Evolutionary conservation across 2,797 vertebrate species (phyloP), one percentile per base, ranked within the genome.

Genomic region (Nannoperca australis): DNA sequence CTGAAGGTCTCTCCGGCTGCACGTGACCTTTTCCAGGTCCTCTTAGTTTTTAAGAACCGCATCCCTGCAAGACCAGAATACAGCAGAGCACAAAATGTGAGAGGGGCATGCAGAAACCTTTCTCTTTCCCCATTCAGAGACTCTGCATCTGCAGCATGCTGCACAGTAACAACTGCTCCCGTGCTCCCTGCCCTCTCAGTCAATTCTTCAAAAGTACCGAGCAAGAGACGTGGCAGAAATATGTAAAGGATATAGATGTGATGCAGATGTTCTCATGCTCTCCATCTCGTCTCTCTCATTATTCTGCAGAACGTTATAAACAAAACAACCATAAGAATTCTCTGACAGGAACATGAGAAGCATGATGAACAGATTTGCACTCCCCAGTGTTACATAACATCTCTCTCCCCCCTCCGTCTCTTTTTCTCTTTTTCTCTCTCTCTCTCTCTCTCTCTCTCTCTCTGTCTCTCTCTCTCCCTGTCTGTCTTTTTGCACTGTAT

Each of bases 321-420:
- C 89, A 92, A 90, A 94, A 87, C 82, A 88, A 82, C 79, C 89
- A 78, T 81, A 86, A 80, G 85, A 88, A 89, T 89, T 87, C 81
- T 88, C 84, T 92, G 86, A 90, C 87, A 88, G 85, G 88, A 90
- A 93, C 92, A 92, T 87, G 84, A 92, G 91, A 77, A 86, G 88
- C 93, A 93, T 90, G 91, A 92, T 92, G 91, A 93, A 87, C 86
- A 93, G 91, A 93, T 94, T 92, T 93, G 84, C 90, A 91, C 91
- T 90, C 85, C 85, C 75, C 60, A 62, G 70, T 75, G 83, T 94
- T 94, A 93, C 70, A 77, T 94, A 94, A 94, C 84, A 70, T 76
- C 82, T 75, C 56, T 60, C 63, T 49, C 50, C 32, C 58, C 36
- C 76, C 34, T 77, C 55, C 18, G 10, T 61, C 58, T 45, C 53